Evolutionary conservation across 2,888 invertebrate species (phyloP).

Genomic region (Archips crataeganus): DNA sequence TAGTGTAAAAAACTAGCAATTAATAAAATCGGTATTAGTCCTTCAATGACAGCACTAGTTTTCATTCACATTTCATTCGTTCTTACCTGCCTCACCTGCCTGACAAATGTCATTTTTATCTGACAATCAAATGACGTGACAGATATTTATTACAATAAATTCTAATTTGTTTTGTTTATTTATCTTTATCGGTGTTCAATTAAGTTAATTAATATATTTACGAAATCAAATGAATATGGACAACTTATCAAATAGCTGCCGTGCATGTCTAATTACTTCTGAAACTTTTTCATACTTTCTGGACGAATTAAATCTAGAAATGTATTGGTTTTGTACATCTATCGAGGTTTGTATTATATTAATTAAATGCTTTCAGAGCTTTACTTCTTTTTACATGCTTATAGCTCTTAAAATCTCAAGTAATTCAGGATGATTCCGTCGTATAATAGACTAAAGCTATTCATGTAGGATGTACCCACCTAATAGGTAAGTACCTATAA

Average conservation of each 20-base stretch:
- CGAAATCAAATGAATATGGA: slow-evolving; percentile 45
- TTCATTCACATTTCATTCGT: slow-evolving; percentile 11
- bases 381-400: not conserved
- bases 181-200: not conserved
- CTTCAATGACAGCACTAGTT: not conserved
- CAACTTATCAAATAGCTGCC: slow-evolving; percentile 63
- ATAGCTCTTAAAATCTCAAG: no score
- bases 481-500: not conserved
- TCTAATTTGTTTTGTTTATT: not conserved
- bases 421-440: no score
- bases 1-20: no score
- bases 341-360: slow-evolving; percentile 61
- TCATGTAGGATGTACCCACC: no score
- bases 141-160: not conserved
- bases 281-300: slow-evolving; percentile 66
- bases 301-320: slow-evolving; percentile 66
- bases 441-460: not conserved
- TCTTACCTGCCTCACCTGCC: not conserved
- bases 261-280: slow-evolving; percentile 70
- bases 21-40: not conserved
- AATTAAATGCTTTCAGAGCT: not conserved
- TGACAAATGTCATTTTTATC: no score
- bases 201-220: not conserved
- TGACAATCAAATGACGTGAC: not conserved
- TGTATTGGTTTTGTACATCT: slow-evolving; percentile 75